Evolutionary conservation across 1,140 invertebrate species (phyloP), one percentile per base, ranked within the genome.

Genomic region (Leptinotarsa defecta): DNA sequence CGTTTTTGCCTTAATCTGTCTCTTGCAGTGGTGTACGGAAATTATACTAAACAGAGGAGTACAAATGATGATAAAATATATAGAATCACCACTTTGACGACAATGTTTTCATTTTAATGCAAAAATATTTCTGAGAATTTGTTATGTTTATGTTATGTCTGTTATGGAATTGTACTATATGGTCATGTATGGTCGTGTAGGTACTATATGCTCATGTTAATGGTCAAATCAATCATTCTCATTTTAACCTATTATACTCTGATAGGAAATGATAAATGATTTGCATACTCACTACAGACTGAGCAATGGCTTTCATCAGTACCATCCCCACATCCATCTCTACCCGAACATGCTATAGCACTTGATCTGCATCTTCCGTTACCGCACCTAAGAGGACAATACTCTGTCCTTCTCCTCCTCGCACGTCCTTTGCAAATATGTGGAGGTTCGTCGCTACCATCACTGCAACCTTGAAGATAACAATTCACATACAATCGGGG

Each of bases 311-410:
- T 90, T 86, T 97, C 95, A 84, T 97, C 95, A 62, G 91, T 94
- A 77, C 93, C 93, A 88, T 97, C 95, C 6, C 95, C 95, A 83
- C 95, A 96, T 43, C 95, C 95, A 84, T 96, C 95, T 13, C 92
- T 88, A 11, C 95, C 95, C 13, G 93, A 95, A 85, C 95, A 96
- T 3, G 93, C 90, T 68, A 96, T 94, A 0, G 95, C 94, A 15
- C 93, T 93, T 24, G 94, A 95, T 74, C 95, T 89, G 84, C 95
- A 97, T 64, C 94, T 88, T 1, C 94, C 94, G 85, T 96, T 96
- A 65, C 89, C 90, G 85, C 95, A 97, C 68, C 92, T 89, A 81
- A 95, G 90, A 13, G 94, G 94, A 81, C 94, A 96, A 74, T 85
- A 85, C 48, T 85, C 86, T 8, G 84, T 81, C 43, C 85, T 74